These are phyloP conservation scores for Centropristis striata DNA, from an alignment of 2,113 vertebrate genomes.

Conservation along the genomic window DNA sequence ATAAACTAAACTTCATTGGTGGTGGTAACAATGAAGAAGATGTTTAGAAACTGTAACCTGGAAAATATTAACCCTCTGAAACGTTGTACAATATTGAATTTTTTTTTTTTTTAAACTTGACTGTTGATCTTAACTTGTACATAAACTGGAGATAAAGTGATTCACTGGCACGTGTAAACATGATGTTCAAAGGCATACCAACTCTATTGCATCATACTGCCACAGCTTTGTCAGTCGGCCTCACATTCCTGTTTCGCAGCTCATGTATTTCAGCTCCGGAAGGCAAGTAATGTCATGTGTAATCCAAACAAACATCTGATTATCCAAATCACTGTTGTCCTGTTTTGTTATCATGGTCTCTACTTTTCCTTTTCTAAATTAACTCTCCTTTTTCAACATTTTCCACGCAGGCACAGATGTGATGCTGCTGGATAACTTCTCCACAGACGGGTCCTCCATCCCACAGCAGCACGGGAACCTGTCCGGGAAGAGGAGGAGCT, in stretches of 20 bases:
- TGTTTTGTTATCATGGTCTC: neutral
- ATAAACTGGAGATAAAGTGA: neutral
- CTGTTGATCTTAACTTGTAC: neutral
- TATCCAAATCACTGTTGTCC: neutral
- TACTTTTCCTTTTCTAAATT: neutral
- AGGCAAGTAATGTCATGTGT: constrained; percentile 50
- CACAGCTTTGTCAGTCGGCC: constrained; percentile 12
- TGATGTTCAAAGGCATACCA: neutral
- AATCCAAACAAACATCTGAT: constrained; percentile 3
- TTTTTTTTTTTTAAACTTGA: neutral
- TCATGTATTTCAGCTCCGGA: constrained; percentile 34
- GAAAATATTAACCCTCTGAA: too few relatives aligned
- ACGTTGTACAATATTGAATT: too few relatives aligned
- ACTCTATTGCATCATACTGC: constrained; percentile 29
- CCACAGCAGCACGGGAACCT: constrained; percentile 75
- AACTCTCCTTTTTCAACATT: neutral
- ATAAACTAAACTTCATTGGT: too few relatives aligned
- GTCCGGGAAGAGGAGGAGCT: constrained; percentile 92
- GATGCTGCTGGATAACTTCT: constrained; percentile 94
- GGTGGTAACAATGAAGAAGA: too few relatives aligned
- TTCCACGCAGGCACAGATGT: constrained; percentile 91
- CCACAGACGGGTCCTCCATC: constrained; percentile 85
- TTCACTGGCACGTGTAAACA: neutral
- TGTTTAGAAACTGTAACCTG: too few relatives aligned
- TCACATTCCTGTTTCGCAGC: constrained; percentile 59